These are phyloP conservation scores for Lamproptera curius DNA, from an alignment of 2,888 invertebrate genomes.

Conservation along the genomic window DNA sequence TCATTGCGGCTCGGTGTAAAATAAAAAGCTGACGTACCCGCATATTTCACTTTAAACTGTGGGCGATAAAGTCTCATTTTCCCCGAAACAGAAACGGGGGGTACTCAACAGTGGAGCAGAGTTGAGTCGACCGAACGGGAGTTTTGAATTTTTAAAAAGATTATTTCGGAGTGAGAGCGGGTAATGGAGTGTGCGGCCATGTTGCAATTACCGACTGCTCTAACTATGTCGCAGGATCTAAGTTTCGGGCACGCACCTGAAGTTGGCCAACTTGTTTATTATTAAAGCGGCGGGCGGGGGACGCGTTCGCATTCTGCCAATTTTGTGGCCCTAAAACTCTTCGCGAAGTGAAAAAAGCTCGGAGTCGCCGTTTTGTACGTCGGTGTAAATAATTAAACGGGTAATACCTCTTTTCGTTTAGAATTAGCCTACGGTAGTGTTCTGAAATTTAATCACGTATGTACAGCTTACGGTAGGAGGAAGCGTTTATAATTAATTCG, in stretches of 20 bases:
- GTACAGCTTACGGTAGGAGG: not conserved
- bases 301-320: not conserved
- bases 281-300: not conserved
- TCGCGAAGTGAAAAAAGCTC: constrained; percentile 1
- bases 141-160: constrained; percentile 69
- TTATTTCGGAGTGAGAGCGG: constrained; percentile 54
- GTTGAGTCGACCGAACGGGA: constrained; percentile 39
- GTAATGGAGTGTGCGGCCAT: constrained; percentile 53
- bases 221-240: constrained; percentile 43
- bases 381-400: constrained; percentile 3
- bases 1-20: constrained; percentile 40
- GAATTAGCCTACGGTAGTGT: not conserved
- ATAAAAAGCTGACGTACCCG: constrained; percentile 21
- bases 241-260: constrained; percentile 10
- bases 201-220: constrained; percentile 47
- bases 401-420: not conserved
- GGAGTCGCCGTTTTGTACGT: constrained; percentile 1
- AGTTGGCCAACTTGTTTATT: not conserved
- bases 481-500: not conserved
- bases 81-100: constrained; percentile 29
- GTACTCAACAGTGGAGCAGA: constrained; percentile 38
- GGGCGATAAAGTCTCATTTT: constrained; percentile 28
- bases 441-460: not conserved
- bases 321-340: not conserved
- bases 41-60: constrained; percentile 28